A percentile compares a stretch with the other conserved stretches of the same genome.
phyloP scores from a whole-genome alignment of 2,888 invertebrate genomes.

The Drosophila histrio region DNA sequence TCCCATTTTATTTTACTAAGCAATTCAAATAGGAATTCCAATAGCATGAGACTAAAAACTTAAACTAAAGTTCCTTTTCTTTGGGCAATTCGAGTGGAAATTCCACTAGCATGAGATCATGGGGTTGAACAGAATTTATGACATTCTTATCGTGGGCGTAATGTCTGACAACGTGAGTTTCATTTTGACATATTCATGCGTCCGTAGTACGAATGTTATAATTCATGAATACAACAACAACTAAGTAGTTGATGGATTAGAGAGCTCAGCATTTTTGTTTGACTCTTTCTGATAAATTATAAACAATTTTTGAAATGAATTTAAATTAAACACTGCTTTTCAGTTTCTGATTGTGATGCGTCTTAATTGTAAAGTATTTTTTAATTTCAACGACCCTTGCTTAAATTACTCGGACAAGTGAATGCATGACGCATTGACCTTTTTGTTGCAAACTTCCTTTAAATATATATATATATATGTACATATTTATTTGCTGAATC shows the following conservation, averaged over 20 bases:
- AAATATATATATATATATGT: conserved; percentile 38
- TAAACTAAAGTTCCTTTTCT: neutral
- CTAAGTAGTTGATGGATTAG: conserved; percentile 7
- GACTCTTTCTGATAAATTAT: neutral
- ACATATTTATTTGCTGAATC: conserved; percentile 51
- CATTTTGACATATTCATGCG: conserved; percentile 18
- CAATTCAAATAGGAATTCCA: conserved; percentile 54
- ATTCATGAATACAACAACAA: neutral
- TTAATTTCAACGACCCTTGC: conserved; percentile 41
- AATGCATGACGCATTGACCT: conserved; percentile 44
- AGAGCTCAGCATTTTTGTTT: neutral
- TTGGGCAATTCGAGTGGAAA: conserved; percentile 29
- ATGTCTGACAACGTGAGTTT: conserved; percentile 42
- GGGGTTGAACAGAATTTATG: conserved; percentile 15
- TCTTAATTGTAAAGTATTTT: conserved; percentile 31
- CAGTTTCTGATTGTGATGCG: conserved; percentile 5
- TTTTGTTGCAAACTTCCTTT: conserved; percentile 44
- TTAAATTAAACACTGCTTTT: neutral
- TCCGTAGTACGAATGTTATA: conserved; percentile 7
- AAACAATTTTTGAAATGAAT: neutral
- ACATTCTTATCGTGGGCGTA: conserved; percentile 45
- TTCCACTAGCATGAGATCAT: conserved; percentile 64
- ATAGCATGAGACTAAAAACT: conserved; percentile 52
- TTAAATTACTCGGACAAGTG: conserved; percentile 29
- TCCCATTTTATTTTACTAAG: neutral